Conservation (phyloP, 2,797 vertebrate species). For the Mormyrops boulengeri region DNA sequence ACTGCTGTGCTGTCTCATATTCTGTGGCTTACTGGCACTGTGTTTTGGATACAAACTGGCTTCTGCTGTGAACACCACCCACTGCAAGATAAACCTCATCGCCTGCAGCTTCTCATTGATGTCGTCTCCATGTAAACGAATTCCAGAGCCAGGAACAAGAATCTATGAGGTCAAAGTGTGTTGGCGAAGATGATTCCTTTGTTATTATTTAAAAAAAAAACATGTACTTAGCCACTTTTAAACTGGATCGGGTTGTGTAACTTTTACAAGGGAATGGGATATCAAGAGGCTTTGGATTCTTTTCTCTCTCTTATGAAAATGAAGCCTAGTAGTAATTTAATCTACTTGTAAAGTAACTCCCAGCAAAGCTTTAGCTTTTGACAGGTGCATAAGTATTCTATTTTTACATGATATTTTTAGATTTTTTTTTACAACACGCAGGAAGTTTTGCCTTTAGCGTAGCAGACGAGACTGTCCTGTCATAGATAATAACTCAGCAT, state of each 20-base stretch:
- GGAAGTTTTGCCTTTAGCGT: not conserved
- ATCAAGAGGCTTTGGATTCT: not conserved
- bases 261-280: not conserved
- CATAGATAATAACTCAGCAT: not conserved
- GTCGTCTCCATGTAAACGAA: not conserved
- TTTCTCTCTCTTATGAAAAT: slow-evolving; percentile 1
- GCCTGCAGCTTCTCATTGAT: not conserved
- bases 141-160: not conserved
- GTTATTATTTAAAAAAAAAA: not conserved
- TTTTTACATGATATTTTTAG: slow-evolving; percentile 14
- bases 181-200: not conserved
- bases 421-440: not conserved
- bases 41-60: not conserved
- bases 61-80: not conserved
- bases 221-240: not conserved
- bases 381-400: not conserved
- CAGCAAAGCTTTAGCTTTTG: not conserved
- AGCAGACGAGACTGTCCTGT: not conserved
- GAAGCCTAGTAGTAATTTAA: not conserved
- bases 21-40: not conserved
- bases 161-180: not conserved
- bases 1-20: not conserved
- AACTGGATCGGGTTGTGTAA: not conserved
- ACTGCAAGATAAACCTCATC: not conserved
- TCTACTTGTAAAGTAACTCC: not conserved